Base-by-base conservation (phyloP, 1,140 invertebrate genomes). In the Pteromalus puparum region DNA sequence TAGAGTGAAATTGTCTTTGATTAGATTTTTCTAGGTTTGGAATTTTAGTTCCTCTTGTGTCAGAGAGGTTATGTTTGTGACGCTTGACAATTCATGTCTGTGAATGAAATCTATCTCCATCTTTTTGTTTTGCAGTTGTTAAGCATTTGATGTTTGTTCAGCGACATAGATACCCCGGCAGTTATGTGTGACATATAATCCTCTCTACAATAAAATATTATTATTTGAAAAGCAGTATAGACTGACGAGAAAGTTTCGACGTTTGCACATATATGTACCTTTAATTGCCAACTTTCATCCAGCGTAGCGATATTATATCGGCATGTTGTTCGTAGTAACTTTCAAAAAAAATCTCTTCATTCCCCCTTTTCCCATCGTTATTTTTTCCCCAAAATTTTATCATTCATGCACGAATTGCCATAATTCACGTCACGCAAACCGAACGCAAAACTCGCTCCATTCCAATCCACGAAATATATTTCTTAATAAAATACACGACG, bases 171-270 rank as follows among this genome's bases (percentile, higher is more conserved):
- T 13, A 61, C n/a, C 18, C 1, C 53, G 18, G n/a, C 53, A n/a
- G 38, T 42, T 61, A 21, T 61, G 18, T n/a, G 53, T 61, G 21
- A 53, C 12, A 53, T 18, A 6, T n/a, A 61, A n/a, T 61, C 1
- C 18, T 21, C 18, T 1, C 53, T 7, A 21, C 1, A 61, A 61
- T 61, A 61, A 61, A 61, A 61, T n/a, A n/a, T 61, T 61, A 21
- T 61, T n/a, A 61, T 61, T 61, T n/a, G 18, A 61, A 61, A 61
- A 61, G 53, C 18, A 61, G 18, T 61, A n/a, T n/a, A 81, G n/a
- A 80, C 28, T 18, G 21, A 3, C 30, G 38, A 72, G 34, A 72
- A 48, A 79, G 65, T 21, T 79, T 68, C 12, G 30, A 30, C 53
- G 6, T 61, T 61, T 61, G 53, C 53, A 21, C 6, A 38, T 38